Percentiles rank a stretch among this genome's conserved stretches.
Evolutionary conservation across 2,888 invertebrate genomes (phyloP).

Genomic region (Phaedon cochleariae): DNA sequence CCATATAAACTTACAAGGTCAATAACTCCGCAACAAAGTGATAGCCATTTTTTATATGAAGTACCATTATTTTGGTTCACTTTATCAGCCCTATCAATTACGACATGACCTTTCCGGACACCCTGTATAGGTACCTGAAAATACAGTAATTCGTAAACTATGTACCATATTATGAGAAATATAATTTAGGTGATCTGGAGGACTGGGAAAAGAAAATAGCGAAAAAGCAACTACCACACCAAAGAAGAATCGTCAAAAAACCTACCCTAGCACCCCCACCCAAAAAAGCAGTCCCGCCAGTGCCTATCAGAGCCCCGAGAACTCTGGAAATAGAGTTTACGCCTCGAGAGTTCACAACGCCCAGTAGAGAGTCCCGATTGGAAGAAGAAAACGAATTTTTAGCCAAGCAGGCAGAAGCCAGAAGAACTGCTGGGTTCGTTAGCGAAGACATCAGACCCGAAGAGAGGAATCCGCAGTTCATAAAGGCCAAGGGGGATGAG

Average conservation of each 20-base stretch:
- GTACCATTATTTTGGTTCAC: too few species aligned
- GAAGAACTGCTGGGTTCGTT: conserved; percentile 74
- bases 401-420: conserved; percentile 77
- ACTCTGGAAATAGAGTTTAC: conserved; percentile 76
- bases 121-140: too few species aligned
- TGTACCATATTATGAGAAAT: too few species aligned
- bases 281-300: conserved; percentile 52
- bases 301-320: conserved; percentile 69
- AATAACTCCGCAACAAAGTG: too few species aligned
- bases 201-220: conserved; percentile 34
- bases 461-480: conserved; percentile 84
- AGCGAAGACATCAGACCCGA: conserved; percentile 79
- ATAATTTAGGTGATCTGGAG: conserved; percentile 24
- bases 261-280: conserved; percentile 46
- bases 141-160: too few species aligned
- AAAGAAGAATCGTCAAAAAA: conserved; percentile 33
- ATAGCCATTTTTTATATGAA: too few species aligned
- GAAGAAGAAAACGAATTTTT: conserved; percentile 83
- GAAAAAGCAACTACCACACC: conserved; percentile 52
- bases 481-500: conserved; percentile 82
- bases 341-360: conserved; percentile 81
- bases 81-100: too few species aligned
- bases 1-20: too few species aligned
- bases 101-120: too few species aligned
- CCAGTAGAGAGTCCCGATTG: conserved; percentile 77